These are phyloP conservation scores for Leucopsar rothschildi DNA, from an alignment of 2,113 vertebrate genomes.

Conservation along the genomic window DNA sequence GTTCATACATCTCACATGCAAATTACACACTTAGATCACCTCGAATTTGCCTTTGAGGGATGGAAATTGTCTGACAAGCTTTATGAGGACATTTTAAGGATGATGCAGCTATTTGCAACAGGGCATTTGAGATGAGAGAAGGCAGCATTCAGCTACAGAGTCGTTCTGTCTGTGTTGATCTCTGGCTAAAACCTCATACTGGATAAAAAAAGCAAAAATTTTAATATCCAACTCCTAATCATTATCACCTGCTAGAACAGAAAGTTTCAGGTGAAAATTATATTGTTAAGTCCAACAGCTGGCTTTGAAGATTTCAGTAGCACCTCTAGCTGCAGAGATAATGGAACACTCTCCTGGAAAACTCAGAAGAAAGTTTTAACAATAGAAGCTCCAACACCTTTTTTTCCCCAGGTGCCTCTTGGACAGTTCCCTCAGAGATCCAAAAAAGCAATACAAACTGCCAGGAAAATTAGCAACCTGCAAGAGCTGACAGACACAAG, in stretches of 20 bases:
- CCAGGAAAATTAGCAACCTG: not conserved
- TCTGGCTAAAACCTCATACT: not conserved
- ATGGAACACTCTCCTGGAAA: constrained; percentile 19
- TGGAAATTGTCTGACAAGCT: not conserved
- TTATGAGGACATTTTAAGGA: not conserved
- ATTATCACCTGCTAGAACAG: constrained; percentile 53
- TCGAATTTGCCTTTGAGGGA: not conserved
- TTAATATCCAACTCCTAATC: constrained; percentile 13
- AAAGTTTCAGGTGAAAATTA: constrained; percentile 61
- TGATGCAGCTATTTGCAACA: not conserved
- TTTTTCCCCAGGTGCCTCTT: not conserved
- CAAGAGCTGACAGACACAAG: not conserved
- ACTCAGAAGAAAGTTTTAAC: not conserved
- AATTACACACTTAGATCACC: not conserved
- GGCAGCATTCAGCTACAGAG: not conserved
- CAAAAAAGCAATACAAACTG: not conserved
- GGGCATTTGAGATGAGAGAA: not conserved
- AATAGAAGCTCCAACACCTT: not conserved
- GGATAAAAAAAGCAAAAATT: not conserved
- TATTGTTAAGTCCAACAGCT: constrained; percentile 34
- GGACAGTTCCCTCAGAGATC: not conserved
- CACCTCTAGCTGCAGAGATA: constrained; percentile 37
- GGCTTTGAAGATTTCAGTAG: constrained; percentile 18
- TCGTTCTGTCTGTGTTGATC: not conserved
- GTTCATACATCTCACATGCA: not conserved